Percentiles rank a stretch among this genome's conserved stretches.
Evolutionary conservation across 2,888 invertebrate genomes (phyloP).

Genomic region (Rhopalosiphum nymphaeae): DNA sequence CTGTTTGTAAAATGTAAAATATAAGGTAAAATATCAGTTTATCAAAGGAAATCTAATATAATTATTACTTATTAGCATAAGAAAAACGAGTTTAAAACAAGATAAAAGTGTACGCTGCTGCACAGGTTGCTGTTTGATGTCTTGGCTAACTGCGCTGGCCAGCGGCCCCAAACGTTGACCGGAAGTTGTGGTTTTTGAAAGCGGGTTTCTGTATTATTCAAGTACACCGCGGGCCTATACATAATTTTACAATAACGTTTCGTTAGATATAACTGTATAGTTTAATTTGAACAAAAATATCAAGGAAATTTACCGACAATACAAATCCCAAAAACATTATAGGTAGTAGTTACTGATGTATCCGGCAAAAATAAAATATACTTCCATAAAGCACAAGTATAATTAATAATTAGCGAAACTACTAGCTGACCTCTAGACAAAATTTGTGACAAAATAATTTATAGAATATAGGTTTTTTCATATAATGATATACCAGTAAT

Average conservation of each 20-base stretch:
- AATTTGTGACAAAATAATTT: neutral
- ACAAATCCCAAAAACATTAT: slow-evolving; percentile 5
- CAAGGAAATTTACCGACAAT: neutral
- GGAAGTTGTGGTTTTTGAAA: slow-evolving; percentile 34
- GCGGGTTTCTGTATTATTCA: slow-evolving; percentile 14
- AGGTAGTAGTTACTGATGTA: neutral
- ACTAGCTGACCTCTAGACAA: neutral
- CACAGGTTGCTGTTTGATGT: neutral
- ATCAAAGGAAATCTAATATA: neutral
- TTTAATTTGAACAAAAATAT: slow-evolving; percentile 7
- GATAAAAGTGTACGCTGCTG: slow-evolving; percentile 12
- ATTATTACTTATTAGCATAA: slow-evolving; percentile 15
- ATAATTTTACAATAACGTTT: slow-evolving; percentile 3
- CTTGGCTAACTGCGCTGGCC: neutral
- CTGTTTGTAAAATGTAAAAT: neutral
- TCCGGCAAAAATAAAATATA: neutral
- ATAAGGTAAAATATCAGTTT: neutral
- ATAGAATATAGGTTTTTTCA: neutral
- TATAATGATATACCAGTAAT: neutral
- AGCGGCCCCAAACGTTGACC: neutral
- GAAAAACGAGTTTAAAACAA: slow-evolving; percentile 29
- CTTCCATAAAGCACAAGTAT: neutral
- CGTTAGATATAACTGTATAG: neutral
- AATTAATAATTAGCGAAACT: slow-evolving; percentile 10
- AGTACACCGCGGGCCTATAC: neutral